Evolutionary conservation across 1,140 invertebrate species (phyloP).

Genomic region (Coelopa frigida): DNA sequence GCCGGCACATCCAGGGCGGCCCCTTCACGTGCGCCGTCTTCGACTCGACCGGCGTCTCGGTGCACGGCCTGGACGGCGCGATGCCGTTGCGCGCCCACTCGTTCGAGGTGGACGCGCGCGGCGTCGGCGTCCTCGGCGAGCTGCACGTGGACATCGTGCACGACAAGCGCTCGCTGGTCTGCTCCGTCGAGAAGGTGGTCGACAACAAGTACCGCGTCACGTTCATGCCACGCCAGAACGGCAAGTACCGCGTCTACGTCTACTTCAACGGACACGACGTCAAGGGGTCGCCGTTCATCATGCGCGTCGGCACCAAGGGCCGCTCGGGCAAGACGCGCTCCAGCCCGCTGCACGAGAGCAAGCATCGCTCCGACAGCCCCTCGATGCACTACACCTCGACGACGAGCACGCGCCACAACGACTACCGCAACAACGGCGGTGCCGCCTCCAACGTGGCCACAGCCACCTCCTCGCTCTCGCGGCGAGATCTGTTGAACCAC

Average conservation of each 20-base stretch:
- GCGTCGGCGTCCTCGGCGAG: slow-evolving; percentile 80
- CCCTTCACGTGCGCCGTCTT: slow-evolving; percentile 97
- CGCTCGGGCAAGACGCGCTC: slow-evolving; percentile 46
- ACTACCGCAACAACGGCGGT: slow-evolving; percentile 33
- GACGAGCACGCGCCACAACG: slow-evolving; percentile 35
- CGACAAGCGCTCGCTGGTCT: slow-evolving; percentile 74
- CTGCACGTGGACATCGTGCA: slow-evolving; percentile 83
- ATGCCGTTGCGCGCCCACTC: slow-evolving; percentile 68
- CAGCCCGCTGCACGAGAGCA: slow-evolving; percentile 41
- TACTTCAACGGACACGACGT: slow-evolving; percentile 95
- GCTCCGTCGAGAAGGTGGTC: slow-evolving; percentile 74
- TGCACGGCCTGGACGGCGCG: slow-evolving; percentile 66
- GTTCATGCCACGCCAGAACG: slow-evolving; percentile 80
- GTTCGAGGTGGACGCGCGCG: slow-evolving; percentile 74
- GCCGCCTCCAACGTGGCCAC: slow-evolving; percentile 21
- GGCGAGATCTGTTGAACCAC: slow-evolving; percentile 22
- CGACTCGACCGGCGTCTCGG: slow-evolving; percentile 83
- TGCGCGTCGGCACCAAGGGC: slow-evolving; percentile 65
- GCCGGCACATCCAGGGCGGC: slow-evolving; percentile 90
- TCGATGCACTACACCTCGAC: slow-evolving; percentile 43
- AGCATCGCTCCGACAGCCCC: slow-evolving; percentile 41
- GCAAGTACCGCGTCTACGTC: slow-evolving; percentile 85
- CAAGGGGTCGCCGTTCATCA: slow-evolving; percentile 79
- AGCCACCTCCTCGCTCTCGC: slow-evolving; percentile 22
- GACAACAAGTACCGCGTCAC: slow-evolving; percentile 77